Conservation (phyloP, 2,888 invertebrate genomes). For the Epistrophella euchroma region DNA sequence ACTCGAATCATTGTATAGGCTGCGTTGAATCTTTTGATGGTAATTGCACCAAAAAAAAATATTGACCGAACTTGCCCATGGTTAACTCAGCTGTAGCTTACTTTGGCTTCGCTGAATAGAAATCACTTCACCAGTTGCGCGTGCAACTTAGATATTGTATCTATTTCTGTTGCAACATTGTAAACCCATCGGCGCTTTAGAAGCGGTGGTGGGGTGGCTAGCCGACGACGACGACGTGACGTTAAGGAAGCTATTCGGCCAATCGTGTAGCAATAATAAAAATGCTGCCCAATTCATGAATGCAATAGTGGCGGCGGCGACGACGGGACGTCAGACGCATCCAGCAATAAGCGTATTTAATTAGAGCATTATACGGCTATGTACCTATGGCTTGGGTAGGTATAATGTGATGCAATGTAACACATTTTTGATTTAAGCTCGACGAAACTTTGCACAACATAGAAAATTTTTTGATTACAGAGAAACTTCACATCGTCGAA, state of each 20-base stretch:
- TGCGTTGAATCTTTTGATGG: conserved; percentile 36
- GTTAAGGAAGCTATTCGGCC: conserved; percentile 53
- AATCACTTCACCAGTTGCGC: conserved; percentile 15
- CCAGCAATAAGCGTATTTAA: conserved; percentile 59
- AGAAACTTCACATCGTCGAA: conserved; percentile 23
- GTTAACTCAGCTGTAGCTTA: conserved; percentile 28
- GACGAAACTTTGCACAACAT: conserved; percentile 3
- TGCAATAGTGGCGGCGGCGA: neutral
- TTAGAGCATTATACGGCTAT: conserved; percentile 50
- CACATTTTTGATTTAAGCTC: conserved; percentile 35
- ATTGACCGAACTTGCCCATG: conserved; percentile 58
- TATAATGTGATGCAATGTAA: conserved; percentile 56
- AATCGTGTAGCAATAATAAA: conserved; percentile 58
- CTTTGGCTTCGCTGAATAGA: conserved; percentile 18
- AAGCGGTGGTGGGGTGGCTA: neutral
- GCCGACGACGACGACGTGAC: neutral
- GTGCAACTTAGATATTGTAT: conserved; percentile 39
- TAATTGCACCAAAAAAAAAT: conserved; percentile 62
- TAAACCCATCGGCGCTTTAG: conserved; percentile 12
- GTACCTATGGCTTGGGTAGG: neutral
- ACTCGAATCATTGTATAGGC: conserved; percentile 31
- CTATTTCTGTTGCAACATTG: conserved; percentile 53
- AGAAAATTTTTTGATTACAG: conserved; percentile 51
- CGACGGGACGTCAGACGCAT: neutral
- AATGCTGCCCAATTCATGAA: conserved; percentile 51